phyloP scores from a whole-genome alignment of 1,140 invertebrate species.

The Cydia fagiglandana region DNA sequence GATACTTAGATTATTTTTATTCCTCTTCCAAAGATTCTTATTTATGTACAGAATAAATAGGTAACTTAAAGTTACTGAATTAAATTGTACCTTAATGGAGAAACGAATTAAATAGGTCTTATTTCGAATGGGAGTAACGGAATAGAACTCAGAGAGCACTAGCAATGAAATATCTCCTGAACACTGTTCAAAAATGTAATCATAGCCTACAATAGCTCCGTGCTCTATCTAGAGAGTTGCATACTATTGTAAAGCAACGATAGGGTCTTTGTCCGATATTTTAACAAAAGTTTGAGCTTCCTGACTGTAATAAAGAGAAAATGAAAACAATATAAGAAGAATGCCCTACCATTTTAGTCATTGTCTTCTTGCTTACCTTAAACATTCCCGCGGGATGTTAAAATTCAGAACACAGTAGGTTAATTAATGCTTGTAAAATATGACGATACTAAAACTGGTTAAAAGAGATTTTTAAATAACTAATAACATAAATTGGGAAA shows the following conservation, averaged over 20 bases:
- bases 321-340: neutral
- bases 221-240: constrained; percentile 4
- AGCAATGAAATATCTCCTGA: constrained; percentile 3
- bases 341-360: neutral
- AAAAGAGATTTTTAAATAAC: no score
- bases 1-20: no score
- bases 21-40: no score
- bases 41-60: no score
- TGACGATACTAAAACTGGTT: no score
- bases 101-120: no score
- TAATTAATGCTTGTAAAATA: no score
- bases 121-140: neutral
- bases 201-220: constrained; percentile 15
- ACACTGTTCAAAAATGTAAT: constrained; percentile 6
- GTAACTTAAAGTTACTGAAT: no score
- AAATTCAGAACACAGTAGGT: no score
- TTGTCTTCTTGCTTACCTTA: neutral
- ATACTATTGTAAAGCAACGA: constrained; percentile 12
- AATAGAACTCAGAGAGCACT: neutral
- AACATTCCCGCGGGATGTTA: neutral
- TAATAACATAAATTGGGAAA: no score
- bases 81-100: no score
- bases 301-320: neutral
- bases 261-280: constrained; percentile 19
- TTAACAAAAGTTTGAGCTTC: constrained; percentile 31